Conservation (phyloP, 1,140 invertebrate genomes). For the Amyelois transitella region DNA sequence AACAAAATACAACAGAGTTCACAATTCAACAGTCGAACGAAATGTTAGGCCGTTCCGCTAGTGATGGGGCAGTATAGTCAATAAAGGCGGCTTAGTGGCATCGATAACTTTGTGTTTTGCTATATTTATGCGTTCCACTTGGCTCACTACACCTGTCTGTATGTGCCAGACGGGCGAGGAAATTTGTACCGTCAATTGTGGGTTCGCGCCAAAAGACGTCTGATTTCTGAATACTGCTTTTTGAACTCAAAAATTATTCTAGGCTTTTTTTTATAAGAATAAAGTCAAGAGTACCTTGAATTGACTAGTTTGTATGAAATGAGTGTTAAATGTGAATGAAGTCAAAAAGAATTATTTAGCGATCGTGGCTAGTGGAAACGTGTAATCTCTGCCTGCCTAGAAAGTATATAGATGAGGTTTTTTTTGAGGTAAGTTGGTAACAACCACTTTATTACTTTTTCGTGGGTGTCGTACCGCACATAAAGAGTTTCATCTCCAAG, state of each 20-base stretch:
- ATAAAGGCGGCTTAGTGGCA: slow-evolving; percentile 64
- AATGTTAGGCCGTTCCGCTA: slow-evolving; percentile 15
- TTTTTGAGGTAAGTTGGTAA: too few relatives aligned
- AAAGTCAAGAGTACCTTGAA: not conserved
- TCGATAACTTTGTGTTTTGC: slow-evolving; percentile 69
- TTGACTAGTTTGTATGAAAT: too few relatives aligned
- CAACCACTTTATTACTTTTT: too few relatives aligned
- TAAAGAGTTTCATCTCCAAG: too few relatives aligned
- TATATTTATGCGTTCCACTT: slow-evolving; percentile 63
- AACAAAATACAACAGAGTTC: not conserved
- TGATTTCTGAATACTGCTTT: not conserved
- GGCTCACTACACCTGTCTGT: slow-evolving; percentile 42
- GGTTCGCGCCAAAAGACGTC: not conserved
- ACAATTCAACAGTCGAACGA: not conserved
- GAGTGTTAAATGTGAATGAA: too few relatives aligned
- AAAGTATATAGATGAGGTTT: too few relatives aligned
- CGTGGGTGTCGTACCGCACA: too few relatives aligned
- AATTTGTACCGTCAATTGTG: not conserved
- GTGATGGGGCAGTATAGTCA: slow-evolving; percentile 47
- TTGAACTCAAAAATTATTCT: not conserved
- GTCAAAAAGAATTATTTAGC: too few relatives aligned
- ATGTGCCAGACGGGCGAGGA: not conserved
- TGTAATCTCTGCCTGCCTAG: too few relatives aligned
- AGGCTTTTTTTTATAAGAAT: not conserved
- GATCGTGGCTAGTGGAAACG: too few relatives aligned